Evolutionary conservation across 2,888 invertebrate species (phyloP).

Genomic region (Xestia xanthographa): DNA sequence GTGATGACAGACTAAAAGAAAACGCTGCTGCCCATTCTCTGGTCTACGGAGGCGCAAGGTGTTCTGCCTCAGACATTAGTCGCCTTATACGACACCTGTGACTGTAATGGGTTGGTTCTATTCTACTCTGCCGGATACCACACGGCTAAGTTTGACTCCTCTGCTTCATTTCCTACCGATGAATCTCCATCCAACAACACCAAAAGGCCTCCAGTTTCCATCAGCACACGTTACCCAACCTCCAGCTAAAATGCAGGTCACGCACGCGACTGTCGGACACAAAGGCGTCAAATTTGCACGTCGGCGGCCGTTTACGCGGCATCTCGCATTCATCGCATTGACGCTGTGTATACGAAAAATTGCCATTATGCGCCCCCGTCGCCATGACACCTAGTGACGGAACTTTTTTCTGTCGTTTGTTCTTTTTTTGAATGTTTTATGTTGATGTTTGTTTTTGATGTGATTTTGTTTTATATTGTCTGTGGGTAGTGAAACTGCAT

Average conservation of each 20-base stretch:
- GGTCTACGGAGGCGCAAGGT: too few species aligned
- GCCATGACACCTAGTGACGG: constrained; percentile 78
- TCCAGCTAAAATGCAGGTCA: constrained; percentile 81
- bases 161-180: fast-evolving
- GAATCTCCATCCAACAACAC: neutral
- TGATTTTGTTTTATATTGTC: constrained; percentile 13
- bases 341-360: constrained; percentile 87
- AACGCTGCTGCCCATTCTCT: too few species aligned
- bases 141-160: too few species aligned
- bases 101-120: too few species aligned
- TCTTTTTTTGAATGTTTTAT: constrained; percentile 52
- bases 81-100: too few species aligned
- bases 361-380: constrained; percentile 84
- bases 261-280: constrained; percentile 83
- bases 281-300: constrained; percentile 90
- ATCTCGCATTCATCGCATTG: constrained; percentile 88
- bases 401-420: constrained; percentile 52
- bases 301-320: constrained; percentile 88
- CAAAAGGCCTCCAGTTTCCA: constrained; percentile 23
- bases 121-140: too few species aligned
- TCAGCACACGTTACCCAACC: constrained; percentile 46
- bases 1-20: too few species aligned
- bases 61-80: too few species aligned
- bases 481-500: neutral
- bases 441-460: constrained; percentile 40